Base-by-base conservation (phyloP, 2,888 invertebrate species). In the Agriotes lineatus region DNA sequence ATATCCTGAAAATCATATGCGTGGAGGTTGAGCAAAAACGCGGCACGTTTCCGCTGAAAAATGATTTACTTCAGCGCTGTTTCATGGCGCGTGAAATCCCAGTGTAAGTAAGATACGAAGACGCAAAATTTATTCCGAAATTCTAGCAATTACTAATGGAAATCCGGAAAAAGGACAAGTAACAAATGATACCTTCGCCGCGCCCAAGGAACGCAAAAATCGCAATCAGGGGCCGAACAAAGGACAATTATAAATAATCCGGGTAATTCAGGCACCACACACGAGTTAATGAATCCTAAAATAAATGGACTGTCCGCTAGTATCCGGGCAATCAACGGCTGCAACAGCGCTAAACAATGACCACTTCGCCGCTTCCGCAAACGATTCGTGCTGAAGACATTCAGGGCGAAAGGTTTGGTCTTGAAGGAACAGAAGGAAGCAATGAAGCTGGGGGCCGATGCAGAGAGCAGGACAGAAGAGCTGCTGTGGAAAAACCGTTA, bases 241-340 rank as follows among this genome's bases (percentile, higher is more conserved):
- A 42, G 18, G 18, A 45, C 45, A 19, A 19, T 39, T 39, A 45
- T 45, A 45, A 45, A 45, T 45, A 45, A 45, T 45, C 45, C 20
- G 18, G 6, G 58, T 59, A 65, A 65, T 50, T 22, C 35, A 48
- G 37, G 35, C 37, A 50, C 65, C 20, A 14, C 50, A 33, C 42
- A 50, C 20, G 22, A 42, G 19, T 20, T 65, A 65, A 65, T 65
- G 65, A 59, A 50, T 58, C 52, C 42, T 37, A 59, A 52, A 59
- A 67, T 67, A 67, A 67, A 67, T 62, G 62, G 62, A 58, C 62
- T 67, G 67, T 63, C 62, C 18, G 18, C 39, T 12, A 60, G 18
- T 37, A 67, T 48, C 39, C 39, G 6, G 20, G 54, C 48, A 62
- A 63, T 67, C 60, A 67, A 54, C 37, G 42, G 56, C 35, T 62